Percentiles rank a stretch among this genome's conserved stretches.
Evolutionary conservation across 2,113 vertebrate genomes (phyloP).

Genomic region (Galemys pyrenaicus): DNA sequence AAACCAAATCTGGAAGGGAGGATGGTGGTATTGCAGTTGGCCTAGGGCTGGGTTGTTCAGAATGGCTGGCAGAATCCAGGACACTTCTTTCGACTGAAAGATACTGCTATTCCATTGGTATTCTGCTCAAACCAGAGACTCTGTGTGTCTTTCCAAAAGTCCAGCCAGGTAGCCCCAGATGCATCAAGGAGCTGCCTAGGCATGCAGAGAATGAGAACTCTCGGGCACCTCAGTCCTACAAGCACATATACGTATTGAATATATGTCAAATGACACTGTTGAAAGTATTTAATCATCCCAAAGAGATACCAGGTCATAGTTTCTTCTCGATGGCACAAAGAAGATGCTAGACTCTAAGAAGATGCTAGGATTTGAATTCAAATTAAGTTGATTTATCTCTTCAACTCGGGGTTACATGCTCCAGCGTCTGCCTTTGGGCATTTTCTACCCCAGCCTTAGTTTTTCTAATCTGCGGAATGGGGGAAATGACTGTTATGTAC

Average conservation of each 20-base stretch:
- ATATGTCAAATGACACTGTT: not conserved
- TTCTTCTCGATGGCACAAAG: not conserved
- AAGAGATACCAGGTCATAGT: not conserved
- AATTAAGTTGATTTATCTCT: not conserved
- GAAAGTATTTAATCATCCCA: not conserved
- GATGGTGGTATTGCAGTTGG: not conserved
- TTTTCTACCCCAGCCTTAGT: not conserved
- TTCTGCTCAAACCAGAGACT: not conserved
- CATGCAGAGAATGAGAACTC: not conserved
- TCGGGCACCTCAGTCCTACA: not conserved
- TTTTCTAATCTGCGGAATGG: conserved; percentile 59
- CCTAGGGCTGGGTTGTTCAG: not conserved
- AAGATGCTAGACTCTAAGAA: not conserved
- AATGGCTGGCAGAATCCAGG: not conserved
- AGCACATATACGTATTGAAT: not conserved
- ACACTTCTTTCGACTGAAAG: not conserved
- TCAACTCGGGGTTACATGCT: not conserved
- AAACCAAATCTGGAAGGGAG: not conserved
- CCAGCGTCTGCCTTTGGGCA: not conserved
- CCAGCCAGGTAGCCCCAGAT: not conserved
- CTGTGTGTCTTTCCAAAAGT: not conserved
- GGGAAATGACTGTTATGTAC: not conserved
- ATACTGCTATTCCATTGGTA: not conserved
- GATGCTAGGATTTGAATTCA: not conserved
- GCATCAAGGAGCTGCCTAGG: not conserved